Conservation (phyloP, 2,888 invertebrate species). For the Lasioglossum pauxillum region DNA sequence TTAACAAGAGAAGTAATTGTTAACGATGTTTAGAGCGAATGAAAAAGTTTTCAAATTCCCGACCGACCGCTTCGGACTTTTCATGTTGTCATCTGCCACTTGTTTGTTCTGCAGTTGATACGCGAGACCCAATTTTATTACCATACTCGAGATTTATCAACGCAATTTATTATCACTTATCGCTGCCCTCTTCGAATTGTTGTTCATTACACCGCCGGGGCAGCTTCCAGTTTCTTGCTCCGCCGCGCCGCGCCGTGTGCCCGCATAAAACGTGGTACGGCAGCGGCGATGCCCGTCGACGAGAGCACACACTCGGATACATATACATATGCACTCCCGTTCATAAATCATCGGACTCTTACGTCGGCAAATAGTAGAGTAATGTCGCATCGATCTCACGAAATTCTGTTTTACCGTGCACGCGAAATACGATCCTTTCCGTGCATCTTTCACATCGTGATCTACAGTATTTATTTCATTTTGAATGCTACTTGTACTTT, state of each 20-base stretch:
- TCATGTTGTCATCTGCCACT: background rate
- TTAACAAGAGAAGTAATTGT: background rate
- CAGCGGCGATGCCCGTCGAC: background rate
- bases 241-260: background rate
- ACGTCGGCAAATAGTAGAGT: background rate
- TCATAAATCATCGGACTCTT: conserved; percentile 15
- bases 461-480: background rate
- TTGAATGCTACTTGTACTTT: background rate
- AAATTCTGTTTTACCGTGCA: background rate
- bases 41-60: background rate
- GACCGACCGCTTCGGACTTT: background rate
- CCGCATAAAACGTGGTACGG: background rate
- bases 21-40: background rate
- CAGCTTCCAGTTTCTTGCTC: background rate
- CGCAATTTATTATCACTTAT: background rate
- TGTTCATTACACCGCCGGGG: conserved; percentile 9
- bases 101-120: conserved; percentile 6
- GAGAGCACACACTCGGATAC: background rate
- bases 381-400: background rate
- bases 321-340: background rate
- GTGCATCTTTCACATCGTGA: background rate
- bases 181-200: background rate
- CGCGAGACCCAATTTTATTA: conserved; percentile 5
- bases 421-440: background rate
- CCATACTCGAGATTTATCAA: background rate